Conservation (phyloP, 1,140 invertebrate species). For the Calephelis virginiensis region DNA sequence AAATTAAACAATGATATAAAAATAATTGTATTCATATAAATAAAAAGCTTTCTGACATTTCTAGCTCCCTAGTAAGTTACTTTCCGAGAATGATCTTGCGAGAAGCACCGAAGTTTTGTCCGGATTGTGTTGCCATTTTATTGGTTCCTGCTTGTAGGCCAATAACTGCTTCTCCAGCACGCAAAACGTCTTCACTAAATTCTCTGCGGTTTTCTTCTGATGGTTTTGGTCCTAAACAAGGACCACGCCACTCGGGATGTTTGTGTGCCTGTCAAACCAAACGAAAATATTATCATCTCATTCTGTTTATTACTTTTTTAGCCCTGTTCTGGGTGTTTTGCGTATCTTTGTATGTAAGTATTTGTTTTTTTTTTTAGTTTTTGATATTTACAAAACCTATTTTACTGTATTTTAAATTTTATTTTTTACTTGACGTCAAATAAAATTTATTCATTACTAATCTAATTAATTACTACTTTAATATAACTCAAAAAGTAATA, state of each 20-base stretch:
- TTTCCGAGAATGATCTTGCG: conserved; percentile 91
- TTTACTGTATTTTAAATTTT: too few species aligned
- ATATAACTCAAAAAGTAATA: too few species aligned
- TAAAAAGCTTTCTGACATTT: conserved; percentile 17
- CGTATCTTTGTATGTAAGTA: too few species aligned
- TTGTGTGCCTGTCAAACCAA: conserved; percentile 85
- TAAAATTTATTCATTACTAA: too few species aligned
- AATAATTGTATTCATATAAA: too few species aligned
- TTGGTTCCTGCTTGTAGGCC: conserved; percentile 96
- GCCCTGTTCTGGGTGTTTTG: too few species aligned
- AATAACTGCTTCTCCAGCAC: conserved; percentile 91
- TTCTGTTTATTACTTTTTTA: background rate
- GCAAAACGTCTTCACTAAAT: conserved; percentile 92
- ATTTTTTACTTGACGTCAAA: too few species aligned
- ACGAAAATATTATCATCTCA: background rate
- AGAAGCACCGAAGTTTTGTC: conserved; percentile 93
- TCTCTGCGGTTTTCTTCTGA: conserved; percentile 92
- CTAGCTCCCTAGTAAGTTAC: conserved; percentile 66
- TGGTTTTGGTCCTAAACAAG: conserved; percentile 90
- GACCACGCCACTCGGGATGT: conserved; percentile 92
- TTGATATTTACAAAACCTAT: too few species aligned
- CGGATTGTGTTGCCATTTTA: conserved; percentile 92
- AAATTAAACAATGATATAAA: too few species aligned
- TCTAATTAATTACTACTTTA: too few species aligned
- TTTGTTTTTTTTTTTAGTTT: too few species aligned